phyloP scores from a whole-genome alignment of 2,888 invertebrate species.

The Pterostichus madidus region DNA sequence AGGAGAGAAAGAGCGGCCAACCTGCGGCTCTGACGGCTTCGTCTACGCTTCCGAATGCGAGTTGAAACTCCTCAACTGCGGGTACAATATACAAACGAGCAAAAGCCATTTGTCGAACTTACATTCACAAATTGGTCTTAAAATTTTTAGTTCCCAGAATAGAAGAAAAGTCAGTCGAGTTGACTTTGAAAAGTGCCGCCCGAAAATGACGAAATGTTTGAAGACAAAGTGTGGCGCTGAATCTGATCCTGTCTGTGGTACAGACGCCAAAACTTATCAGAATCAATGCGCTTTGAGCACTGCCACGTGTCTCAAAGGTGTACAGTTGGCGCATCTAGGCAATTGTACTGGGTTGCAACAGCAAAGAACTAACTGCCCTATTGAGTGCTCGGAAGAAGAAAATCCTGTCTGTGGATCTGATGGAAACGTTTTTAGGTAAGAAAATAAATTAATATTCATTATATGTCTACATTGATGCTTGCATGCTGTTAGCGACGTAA shows the following conservation, averaged over 20 bases:
- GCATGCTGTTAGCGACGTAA: too few species aligned
- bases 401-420: constrained; percentile 94
- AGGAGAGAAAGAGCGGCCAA: constrained; percentile 85
- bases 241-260: constrained; percentile 91
- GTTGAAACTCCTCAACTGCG: constrained; percentile 92
- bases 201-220: constrained; percentile 86
- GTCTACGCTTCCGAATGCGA: constrained; percentile 94
- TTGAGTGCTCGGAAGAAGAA: constrained; percentile 73
- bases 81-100: constrained; percentile 78
- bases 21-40: constrained; percentile 94
- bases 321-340: constrained; percentile 93
- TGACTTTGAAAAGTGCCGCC: constrained; percentile 89
- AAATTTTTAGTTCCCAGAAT: constrained; percentile 71
- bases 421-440: constrained; percentile 91
- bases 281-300: constrained; percentile 91
- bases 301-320: constrained; percentile 92
- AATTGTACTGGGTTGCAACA: constrained; percentile 88
- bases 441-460: constrained; percentile 17
- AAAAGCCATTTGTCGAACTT: constrained; percentile 20
- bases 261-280: constrained; percentile 91
- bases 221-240: constrained; percentile 86
- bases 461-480: constrained; percentile 31
- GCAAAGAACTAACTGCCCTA: constrained; percentile 76
- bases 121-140: constrained; percentile 27
- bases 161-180: constrained; percentile 83